These are phyloP conservation scores for Scolopax mira DNA, from an alignment of 2,113 vertebrate genomes.

Conservation along the genomic window DNA sequence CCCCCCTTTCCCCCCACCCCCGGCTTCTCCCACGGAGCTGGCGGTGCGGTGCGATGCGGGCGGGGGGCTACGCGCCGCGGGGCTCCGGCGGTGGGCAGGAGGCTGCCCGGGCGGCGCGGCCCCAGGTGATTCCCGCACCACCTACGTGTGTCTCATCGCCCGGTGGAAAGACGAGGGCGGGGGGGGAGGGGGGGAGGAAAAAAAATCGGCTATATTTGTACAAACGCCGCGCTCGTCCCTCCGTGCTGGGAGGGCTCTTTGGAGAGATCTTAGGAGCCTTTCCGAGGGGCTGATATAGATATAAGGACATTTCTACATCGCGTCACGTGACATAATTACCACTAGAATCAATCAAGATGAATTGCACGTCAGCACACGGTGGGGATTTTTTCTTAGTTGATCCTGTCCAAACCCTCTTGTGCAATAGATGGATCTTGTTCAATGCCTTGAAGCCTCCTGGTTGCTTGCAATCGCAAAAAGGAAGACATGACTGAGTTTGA, in stretches of 20 bases:
- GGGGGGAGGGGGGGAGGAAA: not conserved
- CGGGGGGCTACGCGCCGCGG: not conserved
- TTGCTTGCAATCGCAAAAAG: constrained; percentile 81
- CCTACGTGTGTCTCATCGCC: not conserved
- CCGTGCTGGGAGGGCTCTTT: constrained; percentile 84
- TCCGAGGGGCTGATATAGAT: constrained; percentile 97
- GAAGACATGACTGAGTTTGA: constrained; percentile 98
- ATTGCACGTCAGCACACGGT: constrained; percentile 98
- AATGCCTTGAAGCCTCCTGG: constrained; percentile 85
- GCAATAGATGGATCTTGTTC: constrained; percentile 98
- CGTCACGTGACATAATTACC: constrained; percentile 99
- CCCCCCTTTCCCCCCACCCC: no score
- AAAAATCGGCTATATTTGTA: not conserved
- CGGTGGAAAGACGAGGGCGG: not conserved
- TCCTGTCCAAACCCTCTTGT: constrained; percentile 90
- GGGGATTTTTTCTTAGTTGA: constrained; percentile 93
- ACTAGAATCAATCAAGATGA: constrained; percentile 99
- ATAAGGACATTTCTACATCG: constrained; percentile 98
- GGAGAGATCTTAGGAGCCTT: constrained; percentile 77
- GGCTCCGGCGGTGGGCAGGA: constrained; percentile 17
- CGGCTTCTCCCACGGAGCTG: not conserved
- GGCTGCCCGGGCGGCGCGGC: constrained; percentile 23
- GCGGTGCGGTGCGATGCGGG: not conserved
- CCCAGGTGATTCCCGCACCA: constrained; percentile 71
- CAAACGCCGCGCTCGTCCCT: constrained; percentile 56